A percentile compares a stretch with the other conserved stretches of the same genome.
phyloP scores from a whole-genome alignment of 2,888 invertebrate species.

The Hemithea aestivaria region DNA sequence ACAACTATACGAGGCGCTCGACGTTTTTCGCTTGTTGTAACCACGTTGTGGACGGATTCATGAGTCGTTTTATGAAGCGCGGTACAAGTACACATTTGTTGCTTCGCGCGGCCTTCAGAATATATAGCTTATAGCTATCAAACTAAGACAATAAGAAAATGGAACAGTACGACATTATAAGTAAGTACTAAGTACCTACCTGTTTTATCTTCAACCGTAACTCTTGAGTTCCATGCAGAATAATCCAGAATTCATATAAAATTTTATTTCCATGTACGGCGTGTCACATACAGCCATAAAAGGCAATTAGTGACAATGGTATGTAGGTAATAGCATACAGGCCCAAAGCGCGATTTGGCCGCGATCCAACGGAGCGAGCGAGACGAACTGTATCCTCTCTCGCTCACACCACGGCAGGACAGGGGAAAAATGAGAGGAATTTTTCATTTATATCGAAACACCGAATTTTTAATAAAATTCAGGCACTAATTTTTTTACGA shows the following conservation, averaged over 20 bases:
- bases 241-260: slow-evolving; percentile 16
- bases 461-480: slow-evolving; percentile 13
- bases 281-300: slow-evolving; percentile 47
- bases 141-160: no score
- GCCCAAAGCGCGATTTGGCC: slow-evolving; percentile 47
- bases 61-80: no score
- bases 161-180: no score
- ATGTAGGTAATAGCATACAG: slow-evolving; percentile 50
- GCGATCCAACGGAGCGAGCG: slow-evolving; percentile 32
- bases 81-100: no score
- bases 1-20: no score
- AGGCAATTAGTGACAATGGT: slow-evolving; percentile 62
- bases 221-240: background rate
- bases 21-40: no score
- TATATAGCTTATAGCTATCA: no score
- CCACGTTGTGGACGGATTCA: no score
- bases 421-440: slow-evolving; percentile 33
- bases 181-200: no score
- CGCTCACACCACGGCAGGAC: slow-evolving; percentile 8
- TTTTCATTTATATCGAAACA: slow-evolving; percentile 35
- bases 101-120: no score
- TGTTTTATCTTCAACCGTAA: slow-evolving; percentile 5
- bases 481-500: slow-evolving; percentile 6
- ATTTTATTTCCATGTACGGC: slow-evolving; percentile 36
- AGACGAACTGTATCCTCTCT: slow-evolving; percentile 13